These are phyloP conservation scores for Eurystomus gularis DNA, from an alignment of 2,113 vertebrate species.

Conservation along the genomic window DNA sequence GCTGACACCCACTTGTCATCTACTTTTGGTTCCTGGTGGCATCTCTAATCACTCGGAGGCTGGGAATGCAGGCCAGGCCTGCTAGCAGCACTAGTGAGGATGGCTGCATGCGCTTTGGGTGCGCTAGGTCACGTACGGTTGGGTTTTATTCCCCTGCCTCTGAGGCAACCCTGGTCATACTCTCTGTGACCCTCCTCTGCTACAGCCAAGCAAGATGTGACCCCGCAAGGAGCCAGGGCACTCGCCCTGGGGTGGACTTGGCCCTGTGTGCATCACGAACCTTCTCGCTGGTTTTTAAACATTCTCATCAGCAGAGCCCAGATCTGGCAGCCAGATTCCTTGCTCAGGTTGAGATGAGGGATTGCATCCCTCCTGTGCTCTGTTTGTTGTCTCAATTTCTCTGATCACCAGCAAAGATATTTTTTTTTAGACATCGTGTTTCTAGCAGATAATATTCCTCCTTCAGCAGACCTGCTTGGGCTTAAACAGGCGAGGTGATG, in stretches of 20 bases:
- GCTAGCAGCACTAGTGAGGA: not conserved
- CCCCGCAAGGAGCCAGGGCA: not conserved
- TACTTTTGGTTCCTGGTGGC: not conserved
- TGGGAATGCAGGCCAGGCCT: not conserved
- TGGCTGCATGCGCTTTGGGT: rapidly evolving
- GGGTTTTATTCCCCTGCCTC: not conserved
- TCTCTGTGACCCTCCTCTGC: not conserved
- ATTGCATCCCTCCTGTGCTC: slow-evolving; percentile 36
- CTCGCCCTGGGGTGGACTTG: not conserved
- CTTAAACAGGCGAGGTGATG: not conserved
- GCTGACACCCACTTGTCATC: not conserved
- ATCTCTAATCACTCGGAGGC: not conserved
- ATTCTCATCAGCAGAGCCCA: not conserved
- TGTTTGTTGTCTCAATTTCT: slow-evolving; percentile 31
- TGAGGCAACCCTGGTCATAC: not conserved
- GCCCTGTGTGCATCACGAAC: not conserved
- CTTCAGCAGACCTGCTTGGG: not conserved
- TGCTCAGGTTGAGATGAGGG: not conserved
- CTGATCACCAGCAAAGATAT: slow-evolving; percentile 14
- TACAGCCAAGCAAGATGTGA: not conserved
- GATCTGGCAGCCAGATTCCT: slow-evolving; percentile 7
- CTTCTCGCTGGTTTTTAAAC: not conserved
- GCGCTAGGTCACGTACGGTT: rapidly evolving
- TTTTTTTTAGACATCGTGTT: not conserved
- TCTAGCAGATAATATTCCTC: slow-evolving; percentile 27